A percentile compares a stretch with the other conserved stretches of the same genome.
Conservation (phyloP, 2,888 invertebrate genomes). For the Drosophila setosimentum region DNA sequence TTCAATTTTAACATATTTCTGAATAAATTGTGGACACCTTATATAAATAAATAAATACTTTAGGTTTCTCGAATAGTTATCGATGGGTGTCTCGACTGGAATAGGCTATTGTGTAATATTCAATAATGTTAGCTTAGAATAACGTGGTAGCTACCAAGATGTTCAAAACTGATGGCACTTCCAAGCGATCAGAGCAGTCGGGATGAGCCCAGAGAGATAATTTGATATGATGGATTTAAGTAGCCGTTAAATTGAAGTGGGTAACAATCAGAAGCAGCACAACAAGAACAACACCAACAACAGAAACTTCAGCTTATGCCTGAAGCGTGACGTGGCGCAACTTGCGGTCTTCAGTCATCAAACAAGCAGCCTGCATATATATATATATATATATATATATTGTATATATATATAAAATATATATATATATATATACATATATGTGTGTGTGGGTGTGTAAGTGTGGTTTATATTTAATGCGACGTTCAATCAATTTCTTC, state of each 20-base stretch:
- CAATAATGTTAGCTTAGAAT: not conserved
- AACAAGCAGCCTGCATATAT: constrained; percentile 5
- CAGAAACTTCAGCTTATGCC: constrained; percentile 7
- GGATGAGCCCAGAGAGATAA: constrained; percentile 10
- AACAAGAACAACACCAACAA: constrained; percentile 8
- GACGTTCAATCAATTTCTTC: constrained; percentile 69
- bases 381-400: not conserved
- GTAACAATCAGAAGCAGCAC: not conserved
- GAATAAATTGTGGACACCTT: not conserved
- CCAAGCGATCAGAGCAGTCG: constrained; percentile 15
- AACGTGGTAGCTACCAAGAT: not conserved
- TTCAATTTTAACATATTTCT: no score
- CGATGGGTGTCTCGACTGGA: not conserved
- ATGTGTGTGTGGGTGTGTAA: not conserved
- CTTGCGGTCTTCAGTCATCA: constrained; percentile 19
- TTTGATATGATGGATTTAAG: constrained; percentile 53
- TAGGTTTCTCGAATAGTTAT: not conserved
- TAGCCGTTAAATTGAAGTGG: constrained; percentile 58
- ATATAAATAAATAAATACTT: no score
- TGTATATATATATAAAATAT: not conserved
- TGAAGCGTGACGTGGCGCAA: constrained; percentile 32
- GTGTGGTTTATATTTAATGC: constrained; percentile 67
- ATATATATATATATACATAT: not conserved
- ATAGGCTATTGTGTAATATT: not conserved
- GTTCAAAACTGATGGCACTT: not conserved